Evolutionary conservation across 2,113 vertebrate species (phyloP), one percentile per base, ranked within the genome.

Genomic region (Anseranas semipalmata): DNA sequence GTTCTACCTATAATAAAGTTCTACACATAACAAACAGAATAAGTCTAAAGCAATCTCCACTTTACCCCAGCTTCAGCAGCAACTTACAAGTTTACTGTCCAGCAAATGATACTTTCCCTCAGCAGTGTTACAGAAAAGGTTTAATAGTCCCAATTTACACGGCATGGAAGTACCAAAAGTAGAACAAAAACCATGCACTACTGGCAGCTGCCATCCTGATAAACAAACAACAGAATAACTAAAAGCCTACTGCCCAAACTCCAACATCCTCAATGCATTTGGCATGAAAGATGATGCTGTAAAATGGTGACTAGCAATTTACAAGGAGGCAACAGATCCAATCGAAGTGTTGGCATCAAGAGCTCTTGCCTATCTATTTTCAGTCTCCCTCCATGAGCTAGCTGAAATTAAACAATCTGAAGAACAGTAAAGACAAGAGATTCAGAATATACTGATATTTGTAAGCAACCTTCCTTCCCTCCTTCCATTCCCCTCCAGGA

Each of bases 311-410:
- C 19, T 32, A 52, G 7, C n/a, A 37, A 62, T 78, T 86, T 28
- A 39, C n/a, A 16, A 67, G 88, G 46, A 21, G 32, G 43, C 18
- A 79, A 59, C 37, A 68, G 21, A 77, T 19, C 7, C 10, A 52
- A 56, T 37, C 3, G 2, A 83, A 73, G 9, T 0, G 3, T 2
- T 2, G 16, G n/a, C 62, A 83, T 20, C 24, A 45, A 67, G 50
- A 67, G 14, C 11, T 67, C 43, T 24, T 46, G 65, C 14, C 20
- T n/a, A 58, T 33, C 56, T 58, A 58, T 58, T 58, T 58, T 58
- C 56, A 46, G 32, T 46, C 19, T 45, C 35, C 43, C 35, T n/a
- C 33, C 10, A 13, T 27, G 24, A 91, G 63, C 37, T 28, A 50
- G 63, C 3, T 37, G 22, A 77, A 78, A 78, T 71, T 71, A 39